Base-by-base conservation (phyloP, 1,140 invertebrate species). In the Apolygus lucorum region DNA sequence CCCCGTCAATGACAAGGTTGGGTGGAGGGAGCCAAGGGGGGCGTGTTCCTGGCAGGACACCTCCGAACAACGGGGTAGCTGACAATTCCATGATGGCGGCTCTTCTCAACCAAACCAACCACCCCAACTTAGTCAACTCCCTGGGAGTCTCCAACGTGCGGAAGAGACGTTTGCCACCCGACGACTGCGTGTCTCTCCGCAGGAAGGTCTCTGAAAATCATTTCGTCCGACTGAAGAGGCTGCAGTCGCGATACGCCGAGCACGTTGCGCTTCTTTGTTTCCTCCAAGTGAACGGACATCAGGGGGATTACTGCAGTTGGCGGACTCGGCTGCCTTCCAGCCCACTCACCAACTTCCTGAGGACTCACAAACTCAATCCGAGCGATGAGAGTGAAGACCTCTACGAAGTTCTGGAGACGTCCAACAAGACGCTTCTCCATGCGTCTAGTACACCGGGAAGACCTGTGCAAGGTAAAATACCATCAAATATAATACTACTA, bases 361-460 rank as follows among this genome's bases (percentile, higher is more conserved):
- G 69, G 25, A 67, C 63, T 4, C 64, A 71, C 67, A 70, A 63
- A n/a, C 67, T 74, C 34, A 69, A 74, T 63, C 34, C 70, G 24
- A 65, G 28, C 2, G 70, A 73, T 62, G 67, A 72, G 27, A 34
- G 28, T 63, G 71, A 72, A 34, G 71, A 73, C 28, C 34, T 72
- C 2, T 72, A 49, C 49, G 62, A 52, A 62, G 26, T 69, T 63
- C 42, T 69, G 49, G 34, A 67, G 11, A 8, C 21, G 2, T 26
- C 28, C 4, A 59, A 67, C 24, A 52, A 52, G 11, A 52, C 54
- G 65, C 69, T 59, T 65, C 42, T 66, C 14, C 17, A 49, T 14
- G 27, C 63, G n/a, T 25, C 34, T 27, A n/a, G 34, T 42, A 17
- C 54, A 59, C 54, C 54, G 2, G 54, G 54, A 24, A 59, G 54